These are phyloP conservation scores for Eilema caniola DNA, from an alignment of 2,888 invertebrate species.

Conservation along the genomic window DNA sequence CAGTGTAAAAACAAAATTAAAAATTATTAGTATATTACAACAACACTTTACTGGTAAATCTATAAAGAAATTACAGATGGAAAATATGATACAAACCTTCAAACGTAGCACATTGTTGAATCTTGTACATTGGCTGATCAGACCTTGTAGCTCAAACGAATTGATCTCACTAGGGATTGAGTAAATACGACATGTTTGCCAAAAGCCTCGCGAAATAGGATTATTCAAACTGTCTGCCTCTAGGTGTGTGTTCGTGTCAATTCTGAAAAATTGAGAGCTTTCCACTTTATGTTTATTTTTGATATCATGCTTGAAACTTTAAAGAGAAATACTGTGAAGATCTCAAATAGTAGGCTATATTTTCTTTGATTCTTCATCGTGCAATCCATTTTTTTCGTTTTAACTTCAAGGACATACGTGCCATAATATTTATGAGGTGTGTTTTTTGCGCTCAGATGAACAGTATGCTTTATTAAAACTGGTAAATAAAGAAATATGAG, in stretches of 20 bases:
- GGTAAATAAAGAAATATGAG: no score
- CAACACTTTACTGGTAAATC: not conserved
- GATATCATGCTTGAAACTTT: constrained; percentile 19
- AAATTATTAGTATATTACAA: no score
- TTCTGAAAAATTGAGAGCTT: constrained; percentile 43
- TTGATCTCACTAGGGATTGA: constrained; percentile 49
- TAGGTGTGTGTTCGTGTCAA: constrained; percentile 46
- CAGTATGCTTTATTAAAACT: no score
- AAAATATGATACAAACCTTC: constrained; percentile 12
- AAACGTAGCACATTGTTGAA: constrained; percentile 22
- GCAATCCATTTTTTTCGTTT: no score
- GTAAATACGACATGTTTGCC: constrained; percentile 59
- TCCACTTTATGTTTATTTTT: constrained; percentile 23
- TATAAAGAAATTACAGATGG: not conserved
- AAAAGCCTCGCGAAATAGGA: constrained; percentile 55
- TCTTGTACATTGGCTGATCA: constrained; percentile 44
- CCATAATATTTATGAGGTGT: no score
- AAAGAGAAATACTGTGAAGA: not conserved
- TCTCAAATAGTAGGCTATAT: not conserved
- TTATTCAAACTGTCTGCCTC: constrained; percentile 53
- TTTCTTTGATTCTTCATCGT: no score
- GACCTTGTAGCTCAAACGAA: constrained; percentile 47
- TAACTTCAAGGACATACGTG: no score
- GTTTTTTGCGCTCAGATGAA: no score
- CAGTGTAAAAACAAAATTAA: no score